phyloP scores from a whole-genome alignment of 2,888 invertebrate species.

The Mylabris sibirica region DNA sequence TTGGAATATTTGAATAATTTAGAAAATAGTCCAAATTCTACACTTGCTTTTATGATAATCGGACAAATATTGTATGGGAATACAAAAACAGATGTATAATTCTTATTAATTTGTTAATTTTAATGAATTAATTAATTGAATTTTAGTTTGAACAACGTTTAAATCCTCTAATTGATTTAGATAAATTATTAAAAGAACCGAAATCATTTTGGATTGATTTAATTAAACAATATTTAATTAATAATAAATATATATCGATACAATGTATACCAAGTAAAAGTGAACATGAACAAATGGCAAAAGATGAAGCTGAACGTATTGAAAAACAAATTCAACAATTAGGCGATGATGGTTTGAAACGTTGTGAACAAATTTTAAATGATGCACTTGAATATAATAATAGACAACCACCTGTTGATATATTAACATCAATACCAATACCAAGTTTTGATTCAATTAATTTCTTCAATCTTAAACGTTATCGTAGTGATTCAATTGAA shows the following conservation, averaged over 20 bases:
- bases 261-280: constrained; percentile 71
- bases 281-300: constrained; percentile 71
- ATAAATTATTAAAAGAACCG: constrained; percentile 69
- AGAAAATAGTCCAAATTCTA: constrained; percentile 79
- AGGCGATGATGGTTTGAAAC: constrained; percentile 73
- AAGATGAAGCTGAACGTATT: constrained; percentile 76
- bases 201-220: constrained; percentile 76
- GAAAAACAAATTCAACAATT: constrained; percentile 70
- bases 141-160: constrained; percentile 71
- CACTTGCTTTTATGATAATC: constrained; percentile 78
- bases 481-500: constrained; percentile 57
- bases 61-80: constrained; percentile 86
- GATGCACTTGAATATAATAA: constrained; percentile 80
- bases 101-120: constrained; percentile 14
- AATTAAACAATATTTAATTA: constrained; percentile 72
- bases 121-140: background rate
- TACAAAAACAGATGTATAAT: constrained; percentile 74
- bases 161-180: constrained; percentile 71
- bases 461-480: constrained; percentile 67
- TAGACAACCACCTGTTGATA: constrained; percentile 74
- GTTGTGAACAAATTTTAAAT: constrained; percentile 68
- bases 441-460: constrained; percentile 77
- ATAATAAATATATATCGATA: constrained; percentile 69
- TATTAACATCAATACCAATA: constrained; percentile 77
- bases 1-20: constrained; percentile 74